A percentile compares a stretch with the other conserved stretches of the same genome.
Conservation (phyloP, 2,113 vertebrate genomes). For the Nerophis ophidion region DNA sequence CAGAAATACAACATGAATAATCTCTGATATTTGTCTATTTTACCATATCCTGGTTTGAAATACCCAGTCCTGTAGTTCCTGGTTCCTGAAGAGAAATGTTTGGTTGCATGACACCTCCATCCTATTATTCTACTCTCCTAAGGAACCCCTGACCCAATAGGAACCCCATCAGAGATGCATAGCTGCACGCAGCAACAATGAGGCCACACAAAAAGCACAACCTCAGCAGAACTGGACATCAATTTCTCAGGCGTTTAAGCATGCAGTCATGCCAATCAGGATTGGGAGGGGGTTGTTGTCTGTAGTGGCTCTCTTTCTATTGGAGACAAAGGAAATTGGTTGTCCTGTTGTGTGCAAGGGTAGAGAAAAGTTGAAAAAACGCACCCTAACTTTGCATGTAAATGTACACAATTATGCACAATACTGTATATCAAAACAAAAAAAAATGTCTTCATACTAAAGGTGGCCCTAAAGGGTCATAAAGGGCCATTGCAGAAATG, state of each 20-base stretch:
- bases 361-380: constrained; percentile 9
- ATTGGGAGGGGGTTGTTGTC: constrained; percentile 34
- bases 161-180: constrained; percentile 64
- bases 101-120: constrained; percentile 42
- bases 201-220: constrained; percentile 66
- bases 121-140: constrained; percentile 31
- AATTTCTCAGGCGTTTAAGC: constrained; percentile 68
- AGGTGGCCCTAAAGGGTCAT: no score
- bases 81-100: constrained; percentile 54
- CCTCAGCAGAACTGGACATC: constrained; percentile 68
- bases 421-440: no score
- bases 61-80: constrained; percentile 38
- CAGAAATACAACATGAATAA: constrained; percentile 25
- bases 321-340: constrained; percentile 21
- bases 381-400: no score
- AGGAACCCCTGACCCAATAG: constrained; percentile 51
- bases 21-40: constrained; percentile 24
- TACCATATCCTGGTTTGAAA: constrained; percentile 22
- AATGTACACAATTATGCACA: no score
- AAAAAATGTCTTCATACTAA: no score
- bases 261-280: constrained; percentile 63
- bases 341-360: constrained; percentile 19
- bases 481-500: no score
- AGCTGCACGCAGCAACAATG: constrained; percentile 70
- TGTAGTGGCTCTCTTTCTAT: constrained; percentile 34